These are phyloP conservation scores for Sinella curviseta DNA, from an alignment of 1,140 invertebrate species.

Conservation along the genomic window DNA sequence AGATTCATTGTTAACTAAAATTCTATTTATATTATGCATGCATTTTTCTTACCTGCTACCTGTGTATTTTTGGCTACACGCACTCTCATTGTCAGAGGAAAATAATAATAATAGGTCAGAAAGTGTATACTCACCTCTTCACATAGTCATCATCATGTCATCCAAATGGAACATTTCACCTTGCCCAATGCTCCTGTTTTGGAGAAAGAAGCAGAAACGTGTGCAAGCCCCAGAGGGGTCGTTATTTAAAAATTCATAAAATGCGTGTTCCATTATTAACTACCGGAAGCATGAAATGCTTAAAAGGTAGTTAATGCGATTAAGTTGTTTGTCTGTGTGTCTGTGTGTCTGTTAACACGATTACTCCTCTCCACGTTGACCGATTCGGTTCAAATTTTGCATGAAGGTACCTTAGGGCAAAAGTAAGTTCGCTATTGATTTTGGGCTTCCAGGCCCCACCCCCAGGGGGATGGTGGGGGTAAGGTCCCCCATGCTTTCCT, in stretches of 20 bases:
- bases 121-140: too few relatives aligned
- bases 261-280: background rate
- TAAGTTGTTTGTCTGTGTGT: background rate
- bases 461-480: too few relatives aligned
- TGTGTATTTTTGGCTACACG: background rate
- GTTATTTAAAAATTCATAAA: constrained; percentile 9
- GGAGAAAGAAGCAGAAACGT: background rate
- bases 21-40: background rate
- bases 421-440: too few relatives aligned
- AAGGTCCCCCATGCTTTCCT: too few relatives aligned
- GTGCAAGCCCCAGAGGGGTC: background rate
- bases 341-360: background rate
- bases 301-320: too few relatives aligned
- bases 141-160: constrained; percentile 4
- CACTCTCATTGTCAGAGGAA: too few relatives aligned
- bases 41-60: background rate
- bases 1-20: background rate
- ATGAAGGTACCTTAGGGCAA: too few relatives aligned
- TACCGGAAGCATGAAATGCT: too few relatives aligned
- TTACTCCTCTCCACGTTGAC: too few relatives aligned
- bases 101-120: too few relatives aligned
- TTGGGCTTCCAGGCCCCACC: too few relatives aligned
- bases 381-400: too few relatives aligned
- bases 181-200: background rate
- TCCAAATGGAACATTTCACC: background rate